Conservation (phyloP, 2,797 vertebrate genomes). For the Lophura swinhoii region DNA sequence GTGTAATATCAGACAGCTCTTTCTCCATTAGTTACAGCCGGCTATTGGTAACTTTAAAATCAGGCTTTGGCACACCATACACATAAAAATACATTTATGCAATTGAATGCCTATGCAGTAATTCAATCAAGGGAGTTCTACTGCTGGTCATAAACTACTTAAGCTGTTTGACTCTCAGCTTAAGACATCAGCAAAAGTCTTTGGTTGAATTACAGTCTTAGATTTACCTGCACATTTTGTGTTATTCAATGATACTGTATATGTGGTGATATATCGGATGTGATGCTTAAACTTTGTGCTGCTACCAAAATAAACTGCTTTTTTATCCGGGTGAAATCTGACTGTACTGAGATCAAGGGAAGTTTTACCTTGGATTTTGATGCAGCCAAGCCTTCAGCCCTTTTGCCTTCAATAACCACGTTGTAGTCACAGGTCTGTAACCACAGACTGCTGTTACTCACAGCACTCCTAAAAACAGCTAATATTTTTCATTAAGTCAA, state of each 20-base stretch:
- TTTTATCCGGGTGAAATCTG: background rate
- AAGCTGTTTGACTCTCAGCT: constrained; percentile 37
- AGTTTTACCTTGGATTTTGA: background rate
- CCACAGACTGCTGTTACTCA: background rate
- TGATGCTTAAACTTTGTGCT: background rate
- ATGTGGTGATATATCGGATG: background rate
- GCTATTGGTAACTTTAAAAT: constrained; percentile 41
- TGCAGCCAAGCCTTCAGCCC: accelerated
- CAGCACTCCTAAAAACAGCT: background rate
- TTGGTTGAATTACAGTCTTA: constrained; percentile 50
- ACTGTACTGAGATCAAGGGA: accelerated
- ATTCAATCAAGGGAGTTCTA: constrained; percentile 57
- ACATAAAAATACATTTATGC: constrained; percentile 60
- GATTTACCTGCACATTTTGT: constrained; percentile 12
- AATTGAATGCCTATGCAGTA: constrained; percentile 62
- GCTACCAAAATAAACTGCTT: background rate
- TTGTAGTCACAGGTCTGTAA: background rate
- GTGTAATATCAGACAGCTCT: constrained; percentile 11
- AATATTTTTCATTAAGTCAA: background rate
- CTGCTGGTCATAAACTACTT: constrained; percentile 46
- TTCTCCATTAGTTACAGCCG: constrained; percentile 52
- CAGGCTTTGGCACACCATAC: constrained; percentile 37
- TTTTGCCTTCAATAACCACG: background rate
- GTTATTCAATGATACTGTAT: background rate
- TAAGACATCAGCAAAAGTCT: constrained; percentile 36